Evolutionary conservation across 2,888 invertebrate genomes (phyloP).

Genomic region (Caenorhabditis macrosperma): DNA sequence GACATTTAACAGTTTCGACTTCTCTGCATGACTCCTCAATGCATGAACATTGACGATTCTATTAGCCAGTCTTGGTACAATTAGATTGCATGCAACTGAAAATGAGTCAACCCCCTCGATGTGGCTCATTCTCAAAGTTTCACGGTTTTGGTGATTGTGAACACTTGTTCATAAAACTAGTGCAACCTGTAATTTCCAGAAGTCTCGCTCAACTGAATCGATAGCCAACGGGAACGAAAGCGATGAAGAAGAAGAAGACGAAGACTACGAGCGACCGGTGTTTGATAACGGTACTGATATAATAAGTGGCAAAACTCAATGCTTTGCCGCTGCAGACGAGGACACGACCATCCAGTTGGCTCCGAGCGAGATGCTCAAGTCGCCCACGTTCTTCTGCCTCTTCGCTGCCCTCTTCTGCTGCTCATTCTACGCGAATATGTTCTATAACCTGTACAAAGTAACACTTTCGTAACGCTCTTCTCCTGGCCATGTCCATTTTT

Average conservation of each 20-base stretch:
- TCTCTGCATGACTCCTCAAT: not conserved
- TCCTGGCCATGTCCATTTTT: too few species aligned
- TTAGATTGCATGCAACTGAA: too few species aligned
- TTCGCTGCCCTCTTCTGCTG: slow-evolving; percentile 76
- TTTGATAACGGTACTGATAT: slow-evolving; percentile 30
- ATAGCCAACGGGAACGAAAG: slow-evolving; percentile 18
- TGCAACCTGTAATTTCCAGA: slow-evolving; percentile 25
- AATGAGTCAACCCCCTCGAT: too few species aligned
- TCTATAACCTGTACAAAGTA: slow-evolving; percentile 78
- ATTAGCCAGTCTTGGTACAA: not conserved
- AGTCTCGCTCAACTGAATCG: slow-evolving; percentile 45
- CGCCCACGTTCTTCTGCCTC: slow-evolving; percentile 76
- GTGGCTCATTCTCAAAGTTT: too few species aligned
- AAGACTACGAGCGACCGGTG: slow-evolving; percentile 29
- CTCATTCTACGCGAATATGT: slow-evolving; percentile 79
- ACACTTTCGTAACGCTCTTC: too few species aligned
- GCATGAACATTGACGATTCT: not conserved
- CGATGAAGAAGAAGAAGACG: slow-evolving; percentile 43
- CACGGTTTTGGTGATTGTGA: not conserved
- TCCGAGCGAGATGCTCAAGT: slow-evolving; percentile 73
- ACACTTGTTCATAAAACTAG: not conserved
- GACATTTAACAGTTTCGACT: not conserved
- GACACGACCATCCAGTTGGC: slow-evolving; percentile 54
- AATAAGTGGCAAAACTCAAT: not conserved
- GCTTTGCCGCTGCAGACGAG: slow-evolving; percentile 48